phyloP scores from a whole-genome alignment of 2,888 invertebrate species.

The Deilephila porcellus region DNA sequence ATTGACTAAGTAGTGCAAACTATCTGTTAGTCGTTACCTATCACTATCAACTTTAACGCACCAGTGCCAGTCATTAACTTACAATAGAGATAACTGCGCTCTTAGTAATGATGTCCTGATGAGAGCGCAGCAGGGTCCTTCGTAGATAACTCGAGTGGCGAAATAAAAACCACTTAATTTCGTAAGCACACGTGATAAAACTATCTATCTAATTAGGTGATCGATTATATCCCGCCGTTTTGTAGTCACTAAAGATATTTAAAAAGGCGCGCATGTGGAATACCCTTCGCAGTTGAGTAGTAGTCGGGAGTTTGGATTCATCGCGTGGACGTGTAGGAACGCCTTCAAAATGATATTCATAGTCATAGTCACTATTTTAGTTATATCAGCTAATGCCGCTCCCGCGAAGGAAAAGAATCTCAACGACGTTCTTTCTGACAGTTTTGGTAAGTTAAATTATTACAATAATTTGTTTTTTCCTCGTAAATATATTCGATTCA shows the following conservation, averaged over 20 bases:
- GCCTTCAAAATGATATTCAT: conserved; percentile 39
- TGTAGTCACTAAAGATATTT: conserved; percentile 28
- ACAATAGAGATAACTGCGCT: conserved; percentile 37
- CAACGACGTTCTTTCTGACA: not conserved
- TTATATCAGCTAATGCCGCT: conserved; percentile 9
- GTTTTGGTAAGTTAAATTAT: conserved; percentile 7
- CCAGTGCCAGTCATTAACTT: conserved; percentile 37
- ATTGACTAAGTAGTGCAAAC: not conserved
- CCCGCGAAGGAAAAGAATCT: conserved; percentile 11
- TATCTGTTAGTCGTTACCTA: not conserved
- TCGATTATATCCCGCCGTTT: conserved; percentile 31
- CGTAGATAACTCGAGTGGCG: conserved; percentile 57
- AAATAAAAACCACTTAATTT: conserved; percentile 59
- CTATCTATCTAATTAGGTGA: conserved; percentile 57
- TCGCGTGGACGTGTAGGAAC: conserved; percentile 29
- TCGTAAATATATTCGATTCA: not conserved
- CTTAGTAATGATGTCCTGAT: conserved; percentile 43
- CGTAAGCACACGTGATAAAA: conserved; percentile 58
- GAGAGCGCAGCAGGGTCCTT: conserved; percentile 58
- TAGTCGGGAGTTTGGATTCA: not conserved
- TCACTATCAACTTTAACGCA: conserved; percentile 24
- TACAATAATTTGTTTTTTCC: not conserved
- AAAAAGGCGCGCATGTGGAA: conserved; percentile 23
- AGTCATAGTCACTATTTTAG: conserved; percentile 7
- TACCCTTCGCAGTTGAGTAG: not conserved